Evolutionary conservation across 2,113 vertebrate species (phyloP).

Genomic region (Antidorcas marsupialis): DNA sequence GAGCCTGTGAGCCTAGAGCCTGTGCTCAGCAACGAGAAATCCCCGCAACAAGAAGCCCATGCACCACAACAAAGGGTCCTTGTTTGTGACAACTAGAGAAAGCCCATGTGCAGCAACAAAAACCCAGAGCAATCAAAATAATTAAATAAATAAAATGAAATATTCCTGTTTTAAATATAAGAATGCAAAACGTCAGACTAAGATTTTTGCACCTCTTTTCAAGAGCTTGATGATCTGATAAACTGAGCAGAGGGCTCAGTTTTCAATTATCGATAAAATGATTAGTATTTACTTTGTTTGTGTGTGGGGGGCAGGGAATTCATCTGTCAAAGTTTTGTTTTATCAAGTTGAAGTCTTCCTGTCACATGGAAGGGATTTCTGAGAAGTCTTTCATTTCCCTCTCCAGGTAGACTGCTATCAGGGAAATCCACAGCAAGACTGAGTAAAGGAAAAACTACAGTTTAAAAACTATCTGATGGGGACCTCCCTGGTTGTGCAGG

Average conservation of each 20-base stretch:
- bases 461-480: background rate
- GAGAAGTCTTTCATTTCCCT: background rate
- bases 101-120: background rate
- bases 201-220: background rate
- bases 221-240: background rate
- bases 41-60: background rate
- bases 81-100: background rate
- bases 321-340: background rate
- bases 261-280: background rate
- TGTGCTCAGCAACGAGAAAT: background rate
- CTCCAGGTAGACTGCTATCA: background rate
- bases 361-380: background rate
- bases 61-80: background rate
- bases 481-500: background rate
- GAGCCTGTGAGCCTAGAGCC: background rate
- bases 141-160: background rate
- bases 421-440: background rate
- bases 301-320: background rate
- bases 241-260: background rate
- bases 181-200: background rate
- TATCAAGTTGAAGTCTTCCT: background rate
- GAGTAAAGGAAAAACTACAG: background rate
- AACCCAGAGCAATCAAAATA: background rate
- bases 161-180: background rate
- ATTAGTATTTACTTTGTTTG: background rate